A percentile compares a stretch with the other conserved stretches of the same genome.
Conservation (phyloP, 1,140 invertebrate genomes). For the Limonius californicus region DNA sequence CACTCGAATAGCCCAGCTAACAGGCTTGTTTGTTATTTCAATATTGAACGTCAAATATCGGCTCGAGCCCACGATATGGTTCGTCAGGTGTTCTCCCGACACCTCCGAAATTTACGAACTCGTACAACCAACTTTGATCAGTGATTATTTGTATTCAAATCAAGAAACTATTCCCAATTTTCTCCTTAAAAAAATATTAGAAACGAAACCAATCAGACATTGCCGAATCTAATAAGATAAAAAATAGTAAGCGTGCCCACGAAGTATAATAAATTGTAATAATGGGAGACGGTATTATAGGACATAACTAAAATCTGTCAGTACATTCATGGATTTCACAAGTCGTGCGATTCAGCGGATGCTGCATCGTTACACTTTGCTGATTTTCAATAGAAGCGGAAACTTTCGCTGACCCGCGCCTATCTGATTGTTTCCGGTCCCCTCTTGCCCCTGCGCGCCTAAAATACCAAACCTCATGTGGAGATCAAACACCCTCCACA, state of each 20-base stretch:
- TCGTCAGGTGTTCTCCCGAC: not conserved
- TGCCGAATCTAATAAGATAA: too few relatives aligned
- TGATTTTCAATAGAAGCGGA: slow-evolving; percentile 45
- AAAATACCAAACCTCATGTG: not conserved
- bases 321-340: slow-evolving; percentile 1
- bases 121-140: too few relatives aligned
- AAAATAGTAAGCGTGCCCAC: too few relatives aligned
- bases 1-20: slow-evolving; percentile 4
- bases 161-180: too few relatives aligned
- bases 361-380: slow-evolving; percentile 43
- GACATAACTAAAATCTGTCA: not conserved
- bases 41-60: slow-evolving; percentile 8
- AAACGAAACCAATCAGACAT: too few relatives aligned
- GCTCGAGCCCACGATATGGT: not conserved
- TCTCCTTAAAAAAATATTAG: too few relatives aligned
- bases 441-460: slow-evolving; percentile 14
- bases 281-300: too few relatives aligned
- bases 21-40: slow-evolving; percentile 1
- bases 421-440: slow-evolving; percentile 43
- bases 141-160: too few relatives aligned
- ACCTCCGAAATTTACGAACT: not conserved
- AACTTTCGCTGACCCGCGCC: slow-evolving; percentile 43
- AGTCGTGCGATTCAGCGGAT: slow-evolving; percentile 35
- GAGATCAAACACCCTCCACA: slow-evolving; percentile 4
- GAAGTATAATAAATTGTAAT: too few relatives aligned